Evolutionary conservation across 1,140 invertebrate genomes (phyloP).

Genomic region (Drosophila erecta): DNA sequence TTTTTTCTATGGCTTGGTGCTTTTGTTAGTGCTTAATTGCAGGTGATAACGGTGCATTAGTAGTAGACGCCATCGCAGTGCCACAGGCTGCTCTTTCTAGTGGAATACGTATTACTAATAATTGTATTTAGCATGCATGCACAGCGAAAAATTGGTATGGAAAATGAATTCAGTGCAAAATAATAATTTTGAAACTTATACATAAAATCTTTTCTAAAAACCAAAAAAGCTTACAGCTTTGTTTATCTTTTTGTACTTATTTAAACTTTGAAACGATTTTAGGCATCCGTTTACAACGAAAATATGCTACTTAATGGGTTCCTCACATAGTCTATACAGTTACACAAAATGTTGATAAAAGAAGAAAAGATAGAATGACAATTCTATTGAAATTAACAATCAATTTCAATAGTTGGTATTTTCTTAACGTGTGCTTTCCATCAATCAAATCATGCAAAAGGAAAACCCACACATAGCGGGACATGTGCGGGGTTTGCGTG

Average conservation of each 20-base stretch:
- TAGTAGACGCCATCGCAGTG: slow-evolving; percentile 41
- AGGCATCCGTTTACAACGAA: no score
- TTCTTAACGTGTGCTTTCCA: slow-evolving; percentile 18
- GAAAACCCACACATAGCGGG: slow-evolving; percentile 1
- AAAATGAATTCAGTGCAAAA: not conserved
- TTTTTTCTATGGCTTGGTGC: slow-evolving; percentile 22
- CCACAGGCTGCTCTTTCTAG: slow-evolving; percentile 29
- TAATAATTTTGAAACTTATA: not conserved
- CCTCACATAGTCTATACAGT: no score
- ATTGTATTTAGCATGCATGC: slow-evolving; percentile 29
- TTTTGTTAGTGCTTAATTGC: slow-evolving; percentile 51
- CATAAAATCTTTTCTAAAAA: no score
- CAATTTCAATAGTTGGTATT: not conserved
- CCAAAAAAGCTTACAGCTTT: no score
- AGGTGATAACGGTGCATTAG: slow-evolving; percentile 47
- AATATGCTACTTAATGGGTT: no score
- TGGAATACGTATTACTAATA: slow-evolving; percentile 36
- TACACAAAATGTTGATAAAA: no score
- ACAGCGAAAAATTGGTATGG: slow-evolving; percentile 2
- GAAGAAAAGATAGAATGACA: no score
- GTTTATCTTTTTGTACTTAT: no score
- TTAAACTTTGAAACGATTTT: no score
- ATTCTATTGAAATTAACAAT: no score
- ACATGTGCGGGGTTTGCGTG: slow-evolving; percentile 43
- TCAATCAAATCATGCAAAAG: slow-evolving; percentile 45